phyloP scores from a whole-genome alignment of 1,140 invertebrate species.

The Penaeus vannamei region DNA sequence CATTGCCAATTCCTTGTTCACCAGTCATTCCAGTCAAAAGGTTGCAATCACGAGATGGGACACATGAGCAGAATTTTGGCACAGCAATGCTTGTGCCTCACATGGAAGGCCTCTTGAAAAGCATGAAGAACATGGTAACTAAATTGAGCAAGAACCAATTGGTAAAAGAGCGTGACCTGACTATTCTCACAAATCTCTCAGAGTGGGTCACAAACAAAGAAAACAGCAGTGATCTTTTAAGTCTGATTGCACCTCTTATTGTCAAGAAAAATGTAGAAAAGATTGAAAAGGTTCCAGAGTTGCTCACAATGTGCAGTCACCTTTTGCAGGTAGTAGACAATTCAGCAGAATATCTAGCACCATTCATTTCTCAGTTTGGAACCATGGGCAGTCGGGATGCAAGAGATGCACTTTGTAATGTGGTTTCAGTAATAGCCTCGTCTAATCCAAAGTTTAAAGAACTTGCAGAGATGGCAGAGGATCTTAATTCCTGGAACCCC shows the following conservation, averaged over 20 bases:
- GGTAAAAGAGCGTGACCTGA: conserved; percentile 80
- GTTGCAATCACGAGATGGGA: conserved; percentile 55
- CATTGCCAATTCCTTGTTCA: not conserved
- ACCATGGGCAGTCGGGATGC: conserved; percentile 69
- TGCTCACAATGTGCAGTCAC: conserved; percentile 82
- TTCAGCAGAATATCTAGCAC: conserved; percentile 76
- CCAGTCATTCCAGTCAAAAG: conserved; percentile 19
- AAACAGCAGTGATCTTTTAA: conserved; percentile 80
- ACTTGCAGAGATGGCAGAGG: conserved; percentile 75
- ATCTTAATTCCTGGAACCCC: conserved; percentile 89
- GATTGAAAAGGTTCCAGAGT: conserved; percentile 78
- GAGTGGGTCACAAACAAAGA: conserved; percentile 79
- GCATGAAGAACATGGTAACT: conserved; percentile 78
- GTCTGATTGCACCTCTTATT: conserved; percentile 83
- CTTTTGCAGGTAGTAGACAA: conserved; percentile 80
- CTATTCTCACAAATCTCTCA: conserved; percentile 85
- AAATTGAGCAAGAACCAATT: conserved; percentile 76
- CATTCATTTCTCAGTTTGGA: conserved; percentile 70
- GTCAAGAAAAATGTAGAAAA: conserved; percentile 75
- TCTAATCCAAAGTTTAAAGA: conserved; percentile 70
- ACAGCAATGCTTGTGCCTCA: conserved; percentile 82
- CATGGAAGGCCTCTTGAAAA: conserved; percentile 80
- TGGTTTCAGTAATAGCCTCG: conserved; percentile 68
- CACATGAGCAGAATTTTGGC: conserved; percentile 78
- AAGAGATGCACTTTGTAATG: conserved; percentile 70